Conservation (phyloP, 2,797 vertebrate genomes). For the Synaphobranchus kaupii region DNA sequence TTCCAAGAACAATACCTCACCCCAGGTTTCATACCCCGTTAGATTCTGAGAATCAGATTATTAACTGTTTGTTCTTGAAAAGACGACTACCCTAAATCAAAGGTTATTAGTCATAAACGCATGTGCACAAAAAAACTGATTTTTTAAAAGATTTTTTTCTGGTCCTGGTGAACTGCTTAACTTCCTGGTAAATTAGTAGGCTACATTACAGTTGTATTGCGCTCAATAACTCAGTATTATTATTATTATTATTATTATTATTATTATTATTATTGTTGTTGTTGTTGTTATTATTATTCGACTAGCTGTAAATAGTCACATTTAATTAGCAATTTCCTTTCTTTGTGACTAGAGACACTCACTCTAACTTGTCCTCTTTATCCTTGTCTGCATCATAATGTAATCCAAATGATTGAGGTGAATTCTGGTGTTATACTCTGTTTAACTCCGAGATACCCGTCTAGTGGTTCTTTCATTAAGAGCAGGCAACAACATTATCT, state of each 20-base stretch:
- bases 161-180: not conserved
- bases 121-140: not conserved
- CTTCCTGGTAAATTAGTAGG: not conserved
- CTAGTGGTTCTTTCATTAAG: too few species aligned
- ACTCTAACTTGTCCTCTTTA: too few species aligned
- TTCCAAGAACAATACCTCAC: constrained; percentile 67
- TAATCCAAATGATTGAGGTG: too few species aligned
- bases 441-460: too few species aligned
- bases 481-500: too few species aligned
- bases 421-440: too few species aligned
- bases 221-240: not conserved
- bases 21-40: constrained; percentile 58
- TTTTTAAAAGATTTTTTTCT: not conserved
- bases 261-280: not conserved
- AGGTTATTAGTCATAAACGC: constrained; percentile 43
- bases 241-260: too few species aligned
- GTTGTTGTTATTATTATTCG: not conserved
- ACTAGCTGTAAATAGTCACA: not conserved
- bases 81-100: constrained; percentile 47
- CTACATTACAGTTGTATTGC: not conserved
- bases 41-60: constrained; percentile 70
- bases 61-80: constrained; percentile 66
- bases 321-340: not conserved
- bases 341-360: too few species aligned
- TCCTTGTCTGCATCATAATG: too few species aligned